A percentile compares a stretch with the other conserved stretches of the same genome.
Conservation (phyloP, 2,888 invertebrate genomes). For the Papilio elwesi region DNA sequence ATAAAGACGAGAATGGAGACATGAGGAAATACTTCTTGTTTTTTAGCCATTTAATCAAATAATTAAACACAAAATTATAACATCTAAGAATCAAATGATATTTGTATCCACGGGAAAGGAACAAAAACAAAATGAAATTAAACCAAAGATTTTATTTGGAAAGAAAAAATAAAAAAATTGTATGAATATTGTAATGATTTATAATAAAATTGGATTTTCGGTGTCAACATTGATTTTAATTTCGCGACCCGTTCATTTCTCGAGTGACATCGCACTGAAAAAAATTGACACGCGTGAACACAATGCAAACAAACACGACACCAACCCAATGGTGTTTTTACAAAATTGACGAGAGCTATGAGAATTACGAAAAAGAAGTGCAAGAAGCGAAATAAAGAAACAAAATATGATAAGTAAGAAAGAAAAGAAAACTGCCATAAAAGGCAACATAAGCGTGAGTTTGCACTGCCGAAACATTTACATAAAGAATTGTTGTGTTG, state of each 20-base stretch:
- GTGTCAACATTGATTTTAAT: neutral
- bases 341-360: neutral
- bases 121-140: constrained; percentile 41
- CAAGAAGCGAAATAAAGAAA: neutral
- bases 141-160: constrained; percentile 38
- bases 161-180: constrained; percentile 18
- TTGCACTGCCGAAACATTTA: too few species aligned
- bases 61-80: too few species aligned
- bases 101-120: constrained; percentile 63
- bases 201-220: neutral
- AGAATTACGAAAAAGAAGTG: too few species aligned
- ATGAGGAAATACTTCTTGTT: too few species aligned
- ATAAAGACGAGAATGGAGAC: too few species aligned
- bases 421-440: too few species aligned
- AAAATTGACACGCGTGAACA: constrained; percentile 37
- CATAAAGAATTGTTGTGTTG: too few species aligned
- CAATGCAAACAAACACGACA: constrained; percentile 16
- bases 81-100: too few species aligned
- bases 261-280: constrained; percentile 48
- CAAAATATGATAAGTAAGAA: neutral
- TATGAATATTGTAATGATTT: constrained; percentile 13
- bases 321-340: neutral
- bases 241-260: constrained; percentile 41
- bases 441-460: too few species aligned
- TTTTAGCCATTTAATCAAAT: too few species aligned